Conservation (phyloP, 2,113 vertebrate genomes). For the Malurus elegans region DNA sequence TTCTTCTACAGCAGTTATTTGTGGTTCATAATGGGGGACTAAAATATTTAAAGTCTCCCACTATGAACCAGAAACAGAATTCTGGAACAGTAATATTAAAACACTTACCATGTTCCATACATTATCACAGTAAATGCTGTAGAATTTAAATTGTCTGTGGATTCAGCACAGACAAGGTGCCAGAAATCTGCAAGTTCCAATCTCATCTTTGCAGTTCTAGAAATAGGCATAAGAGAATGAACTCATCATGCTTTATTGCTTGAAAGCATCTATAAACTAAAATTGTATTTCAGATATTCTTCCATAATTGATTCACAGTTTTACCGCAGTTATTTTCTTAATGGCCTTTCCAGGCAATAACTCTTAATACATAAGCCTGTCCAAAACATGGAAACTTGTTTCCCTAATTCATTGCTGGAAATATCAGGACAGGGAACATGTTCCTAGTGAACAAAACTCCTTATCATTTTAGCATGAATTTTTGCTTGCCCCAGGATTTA, state of each 20-base stretch:
- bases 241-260: constrained; percentile 69
- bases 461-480: background rate
- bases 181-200: constrained; percentile 55
- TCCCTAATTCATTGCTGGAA: background rate
- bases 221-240: constrained; percentile 67
- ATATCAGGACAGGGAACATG: background rate
- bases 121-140: background rate
- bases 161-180: background rate
- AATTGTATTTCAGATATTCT: constrained; percentile 60
- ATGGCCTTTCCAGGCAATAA: constrained; percentile 43
- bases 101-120: background rate
- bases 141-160: constrained; percentile 5
- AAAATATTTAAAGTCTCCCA: background rate
- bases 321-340: constrained; percentile 58
- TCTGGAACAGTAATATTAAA: constrained; percentile 3
- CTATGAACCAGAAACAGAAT: background rate
- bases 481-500: background rate
- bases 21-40: constrained; percentile 38
- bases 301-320: constrained; percentile 50
- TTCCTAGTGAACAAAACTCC: background rate
- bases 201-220: constrained; percentile 61
- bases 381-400: constrained; percentile 17
- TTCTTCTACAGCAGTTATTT: constrained; percentile 51
- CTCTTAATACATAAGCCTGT: constrained; percentile 3
- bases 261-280: constrained; percentile 67